Evolutionary conservation across 2,888 invertebrate species (phyloP).

Genomic region (Crioceris asparagi): DNA sequence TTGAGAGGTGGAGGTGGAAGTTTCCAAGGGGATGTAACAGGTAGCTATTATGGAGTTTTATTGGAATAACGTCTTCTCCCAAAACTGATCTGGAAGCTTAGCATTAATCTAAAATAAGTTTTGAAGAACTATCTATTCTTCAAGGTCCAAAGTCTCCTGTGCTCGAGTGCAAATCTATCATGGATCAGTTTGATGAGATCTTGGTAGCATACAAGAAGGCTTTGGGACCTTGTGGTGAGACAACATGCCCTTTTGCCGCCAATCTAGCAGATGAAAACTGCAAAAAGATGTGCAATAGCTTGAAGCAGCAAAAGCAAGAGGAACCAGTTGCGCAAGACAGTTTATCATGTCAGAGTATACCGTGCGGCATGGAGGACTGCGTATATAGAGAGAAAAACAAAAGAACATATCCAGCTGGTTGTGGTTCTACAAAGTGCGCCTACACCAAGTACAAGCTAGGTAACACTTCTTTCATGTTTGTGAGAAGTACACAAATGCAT

Average conservation of each 20-base stretch:
- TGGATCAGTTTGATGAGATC: conserved; percentile 33
- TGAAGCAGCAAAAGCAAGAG: background rate
- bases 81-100: too few relatives aligned
- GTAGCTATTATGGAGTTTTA: too few relatives aligned
- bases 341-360: conserved; percentile 15
- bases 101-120: too few relatives aligned
- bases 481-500: background rate
- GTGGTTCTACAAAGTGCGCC: conserved; percentile 31
- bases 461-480: conserved; percentile 3
- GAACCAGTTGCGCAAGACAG: conserved; percentile 7
- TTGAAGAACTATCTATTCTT: too few relatives aligned
- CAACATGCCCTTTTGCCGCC: conserved; percentile 31
- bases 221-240: conserved; percentile 32
- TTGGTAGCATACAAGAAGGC: conserved; percentile 31
- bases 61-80: too few relatives aligned
- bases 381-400: conserved; percentile 16
- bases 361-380: conserved; percentile 22
- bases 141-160: conserved; percentile 23
- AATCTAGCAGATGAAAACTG: conserved; percentile 27
- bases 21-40: too few relatives aligned
- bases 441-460: conserved; percentile 31
- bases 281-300: conserved; percentile 22
- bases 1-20: too few relatives aligned
- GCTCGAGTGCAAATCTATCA: conserved; percentile 31
- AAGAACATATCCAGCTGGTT: conserved; percentile 24